These are phyloP conservation scores for Chionodraco myersi DNA, from an alignment of 2,113 vertebrate genomes.

Conservation along the genomic window DNA sequence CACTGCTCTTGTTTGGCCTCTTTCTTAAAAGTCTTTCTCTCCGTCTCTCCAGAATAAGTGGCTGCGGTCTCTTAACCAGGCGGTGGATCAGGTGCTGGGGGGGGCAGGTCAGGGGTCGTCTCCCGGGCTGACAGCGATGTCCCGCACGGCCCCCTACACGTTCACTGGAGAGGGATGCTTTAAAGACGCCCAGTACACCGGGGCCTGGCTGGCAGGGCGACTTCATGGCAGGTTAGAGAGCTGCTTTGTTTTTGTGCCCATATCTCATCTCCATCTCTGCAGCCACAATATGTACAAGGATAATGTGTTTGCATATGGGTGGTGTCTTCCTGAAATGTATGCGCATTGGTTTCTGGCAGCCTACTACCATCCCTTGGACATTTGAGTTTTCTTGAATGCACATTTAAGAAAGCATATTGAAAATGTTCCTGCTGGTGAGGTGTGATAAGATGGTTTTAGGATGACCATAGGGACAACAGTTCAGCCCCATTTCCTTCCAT, in stretches of 20 bases:
- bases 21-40: background rate
- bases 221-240: conserved; percentile 90
- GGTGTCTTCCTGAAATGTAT: conserved; percentile 5
- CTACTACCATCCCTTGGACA: background rate
- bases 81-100: conserved; percentile 91
- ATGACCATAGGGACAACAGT: too few species aligned
- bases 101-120: conserved; percentile 78
- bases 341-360: background rate
- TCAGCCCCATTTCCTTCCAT: too few species aligned
- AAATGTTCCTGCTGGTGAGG: too few species aligned
- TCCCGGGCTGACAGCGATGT: conserved; percentile 84
- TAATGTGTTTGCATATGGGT: conserved; percentile 5
- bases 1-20: background rate
- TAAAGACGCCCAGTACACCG: conserved; percentile 92
- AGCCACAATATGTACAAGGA: background rate
- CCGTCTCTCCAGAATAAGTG: conserved; percentile 88
- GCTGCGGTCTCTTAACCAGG: conserved; percentile 92
- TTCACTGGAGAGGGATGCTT: conserved; percentile 92
- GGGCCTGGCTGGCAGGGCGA: conserved; percentile 93
- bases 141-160: conserved; percentile 90
- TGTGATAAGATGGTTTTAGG: too few species aligned
- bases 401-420: too few species aligned
- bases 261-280: background rate
- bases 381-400: too few species aligned
- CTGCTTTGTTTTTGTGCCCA: background rate